These are phyloP conservation scores for Myotis findleyi DNA, from an alignment of 2,797 vertebrate species.

Conservation along the genomic window DNA sequence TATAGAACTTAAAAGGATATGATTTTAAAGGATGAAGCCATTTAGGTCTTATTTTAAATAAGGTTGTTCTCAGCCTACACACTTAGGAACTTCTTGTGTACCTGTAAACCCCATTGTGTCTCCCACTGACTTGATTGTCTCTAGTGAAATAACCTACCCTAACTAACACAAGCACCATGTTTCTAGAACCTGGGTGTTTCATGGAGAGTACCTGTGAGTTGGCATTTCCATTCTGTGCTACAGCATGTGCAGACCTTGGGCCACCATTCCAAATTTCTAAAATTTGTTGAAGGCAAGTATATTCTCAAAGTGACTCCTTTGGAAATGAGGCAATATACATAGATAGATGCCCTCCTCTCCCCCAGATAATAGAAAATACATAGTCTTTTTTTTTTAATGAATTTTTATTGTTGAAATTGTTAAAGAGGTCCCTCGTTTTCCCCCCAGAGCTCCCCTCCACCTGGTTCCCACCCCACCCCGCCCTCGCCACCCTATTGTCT, in stretches of 20 bases:
- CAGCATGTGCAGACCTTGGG: no score
- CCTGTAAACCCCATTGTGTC: neutral
- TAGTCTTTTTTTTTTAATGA: neutral
- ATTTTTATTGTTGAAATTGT: no score
- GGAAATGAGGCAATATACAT: neutral
- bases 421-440: no score
- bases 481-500: no score
- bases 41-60: neutral
- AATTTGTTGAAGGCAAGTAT: neutral
- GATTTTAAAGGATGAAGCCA: neutral
- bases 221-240: neutral
- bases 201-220: neutral
- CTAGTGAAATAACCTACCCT: neutral
- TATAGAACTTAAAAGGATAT: neutral
- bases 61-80: neutral
- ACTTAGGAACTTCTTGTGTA: neutral
- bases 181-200: neutral
- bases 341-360: neutral
- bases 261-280: neutral
- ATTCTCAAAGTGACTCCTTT: neutral
- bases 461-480: no score
- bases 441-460: no score
- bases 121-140: neutral
- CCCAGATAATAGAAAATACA: neutral
- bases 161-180: fast-evolving